These are phyloP conservation scores for Mus musculus DNA, from an alignment of 2,113 vertebrate genomes.

Conservation along the genomic window DNA sequence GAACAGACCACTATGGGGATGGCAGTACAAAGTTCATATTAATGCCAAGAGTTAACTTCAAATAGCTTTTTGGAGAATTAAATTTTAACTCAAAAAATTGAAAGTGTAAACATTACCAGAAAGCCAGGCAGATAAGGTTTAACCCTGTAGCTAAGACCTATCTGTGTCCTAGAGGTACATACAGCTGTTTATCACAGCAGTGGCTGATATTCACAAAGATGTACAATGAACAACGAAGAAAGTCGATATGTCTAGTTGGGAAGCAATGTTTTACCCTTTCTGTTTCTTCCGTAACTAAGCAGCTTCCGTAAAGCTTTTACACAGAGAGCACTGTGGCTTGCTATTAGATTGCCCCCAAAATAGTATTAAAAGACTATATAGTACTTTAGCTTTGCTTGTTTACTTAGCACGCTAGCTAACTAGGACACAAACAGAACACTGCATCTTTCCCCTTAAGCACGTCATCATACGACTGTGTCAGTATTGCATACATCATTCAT, in stretches of 20 bases:
- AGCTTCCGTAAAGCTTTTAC: too few relatives aligned
- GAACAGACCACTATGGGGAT: too few relatives aligned
- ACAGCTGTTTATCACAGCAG: neutral
- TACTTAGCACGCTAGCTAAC: too few relatives aligned
- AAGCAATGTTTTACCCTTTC: neutral
- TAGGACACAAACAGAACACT: neutral
- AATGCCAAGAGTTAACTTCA: constrained; percentile 14
- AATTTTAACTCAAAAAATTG: neutral
- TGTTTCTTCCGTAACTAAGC: too few relatives aligned
- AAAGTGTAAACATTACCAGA: neutral
- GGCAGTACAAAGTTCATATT: neutral
- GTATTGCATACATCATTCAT: neutral
- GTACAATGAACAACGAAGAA: neutral
- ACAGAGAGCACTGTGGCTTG: too few relatives aligned
- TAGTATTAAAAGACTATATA: too few relatives aligned
- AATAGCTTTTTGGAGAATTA: neutral
- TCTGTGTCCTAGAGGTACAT: neutral
- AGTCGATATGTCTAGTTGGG: neutral
- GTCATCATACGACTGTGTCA: neutral
- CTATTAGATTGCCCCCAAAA: too few relatives aligned
- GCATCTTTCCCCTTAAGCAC: neutral
- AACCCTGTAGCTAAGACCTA: neutral
- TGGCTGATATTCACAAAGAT: neutral
- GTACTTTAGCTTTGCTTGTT: too few relatives aligned
- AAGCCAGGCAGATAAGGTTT: neutral